phyloP scores from a whole-genome alignment of 1,140 invertebrate species.

The Ganaspis sp. region DNA sequence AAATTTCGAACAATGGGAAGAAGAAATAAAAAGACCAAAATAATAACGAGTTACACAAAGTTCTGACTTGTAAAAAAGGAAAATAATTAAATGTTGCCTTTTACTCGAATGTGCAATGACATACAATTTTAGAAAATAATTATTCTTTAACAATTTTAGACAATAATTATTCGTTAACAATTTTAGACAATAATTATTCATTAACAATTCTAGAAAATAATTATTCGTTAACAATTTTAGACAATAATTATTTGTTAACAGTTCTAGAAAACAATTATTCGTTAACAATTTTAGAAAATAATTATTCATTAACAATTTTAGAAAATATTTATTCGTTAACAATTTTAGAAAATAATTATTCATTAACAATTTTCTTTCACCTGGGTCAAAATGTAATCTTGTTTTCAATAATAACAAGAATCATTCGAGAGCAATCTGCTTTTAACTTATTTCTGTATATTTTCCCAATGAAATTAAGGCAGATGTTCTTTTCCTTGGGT shows the following conservation, averaged over 20 bases:
- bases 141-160: too few species aligned
- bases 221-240: too few species aligned
- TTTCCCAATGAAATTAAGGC: not conserved
- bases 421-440: not conserved
- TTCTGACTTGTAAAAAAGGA: too few species aligned
- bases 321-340: too few species aligned
- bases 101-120: too few species aligned
- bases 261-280: not conserved
- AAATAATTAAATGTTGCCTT: not conserved
- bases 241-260: too few species aligned
- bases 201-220: too few species aligned
- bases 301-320: too few species aligned
- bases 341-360: not conserved
- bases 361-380: not conserved
- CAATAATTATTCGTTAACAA: too few species aligned
- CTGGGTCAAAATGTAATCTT: not conserved
- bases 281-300: too few species aligned
- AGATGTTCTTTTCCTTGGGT: not conserved
- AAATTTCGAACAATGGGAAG: not conserved
- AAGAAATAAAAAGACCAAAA: not conserved
- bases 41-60: not conserved
- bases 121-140: too few species aligned
- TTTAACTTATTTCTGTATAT: not conserved
- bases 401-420: not conserved
- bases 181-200: too few species aligned